phyloP scores from a whole-genome alignment of 2,797 vertebrate species.

The Trachurus trachurus region DNA sequence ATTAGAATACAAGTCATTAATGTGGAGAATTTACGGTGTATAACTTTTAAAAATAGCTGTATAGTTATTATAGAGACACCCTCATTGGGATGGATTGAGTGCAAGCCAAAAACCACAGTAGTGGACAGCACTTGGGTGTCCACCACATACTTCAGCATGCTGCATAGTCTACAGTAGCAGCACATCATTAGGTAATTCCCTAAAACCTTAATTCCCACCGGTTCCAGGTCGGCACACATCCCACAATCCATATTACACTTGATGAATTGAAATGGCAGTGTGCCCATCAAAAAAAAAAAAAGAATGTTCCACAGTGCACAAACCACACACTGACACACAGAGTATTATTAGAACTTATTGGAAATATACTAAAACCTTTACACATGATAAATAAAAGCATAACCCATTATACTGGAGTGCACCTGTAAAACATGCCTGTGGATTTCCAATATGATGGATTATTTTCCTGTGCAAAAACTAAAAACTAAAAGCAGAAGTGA shows the following conservation, averaged over 20 bases:
- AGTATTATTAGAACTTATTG: slow-evolving; percentile 21
- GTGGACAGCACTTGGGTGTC: background rate
- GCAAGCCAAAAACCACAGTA: background rate
- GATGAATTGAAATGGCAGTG: slow-evolving; percentile 81
- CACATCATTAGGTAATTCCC: slow-evolving; percentile 47
- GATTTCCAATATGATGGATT: background rate
- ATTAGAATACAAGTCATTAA: no score
- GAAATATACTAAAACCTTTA: slow-evolving; percentile 3
- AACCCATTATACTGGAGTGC: background rate
- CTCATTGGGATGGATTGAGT: background rate
- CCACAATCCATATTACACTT: slow-evolving; percentile 71
- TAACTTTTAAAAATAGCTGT: no score
- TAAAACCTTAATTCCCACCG: slow-evolving; percentile 39
- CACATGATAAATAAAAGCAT: slow-evolving; percentile 23
- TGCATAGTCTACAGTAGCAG: background rate
- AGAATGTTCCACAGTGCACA: slow-evolving; percentile 33
- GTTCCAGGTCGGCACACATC: slow-evolving; percentile 53
- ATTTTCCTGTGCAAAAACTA: background rate
- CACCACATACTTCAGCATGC: background rate
- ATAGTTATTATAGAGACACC: background rate
- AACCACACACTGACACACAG: background rate
- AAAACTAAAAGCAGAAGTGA: no score
- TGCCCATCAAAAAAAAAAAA: slow-evolving; percentile 60
- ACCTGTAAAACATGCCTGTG: slow-evolving; percentile 6
- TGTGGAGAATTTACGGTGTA: no score